phyloP scores from a whole-genome alignment of 2,888 invertebrate genomes.

The Agapostemon virescens region DNA sequence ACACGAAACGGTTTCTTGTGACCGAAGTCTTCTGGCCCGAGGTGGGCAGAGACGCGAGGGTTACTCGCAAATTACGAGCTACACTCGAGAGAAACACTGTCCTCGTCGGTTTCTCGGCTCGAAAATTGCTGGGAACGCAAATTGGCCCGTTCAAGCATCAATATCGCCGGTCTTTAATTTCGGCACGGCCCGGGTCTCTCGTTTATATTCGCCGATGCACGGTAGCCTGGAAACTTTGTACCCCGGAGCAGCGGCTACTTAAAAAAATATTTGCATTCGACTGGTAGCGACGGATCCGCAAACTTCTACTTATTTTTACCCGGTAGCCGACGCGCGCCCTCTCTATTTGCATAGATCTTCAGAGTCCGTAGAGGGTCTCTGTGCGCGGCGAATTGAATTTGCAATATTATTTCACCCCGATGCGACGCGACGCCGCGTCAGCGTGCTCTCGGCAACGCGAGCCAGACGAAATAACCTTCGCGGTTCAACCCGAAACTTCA shows the following conservation, averaged over 20 bases:
- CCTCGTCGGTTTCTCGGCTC: constrained; percentile 30
- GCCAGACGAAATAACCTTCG: constrained; percentile 36
- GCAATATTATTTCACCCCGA: constrained; percentile 64
- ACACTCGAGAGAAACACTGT: constrained; percentile 44
- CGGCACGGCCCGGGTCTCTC: constrained; percentile 24
- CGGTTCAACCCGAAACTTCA: background rate
- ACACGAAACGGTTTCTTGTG: constrained; percentile 23
- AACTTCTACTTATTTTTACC: constrained; percentile 66
- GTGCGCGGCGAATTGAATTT: constrained; percentile 61
- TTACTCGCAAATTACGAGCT: constrained; percentile 35
- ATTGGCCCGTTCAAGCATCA: constrained; percentile 56
- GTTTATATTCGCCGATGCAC: constrained; percentile 46
- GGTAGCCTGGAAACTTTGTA: constrained; percentile 38
- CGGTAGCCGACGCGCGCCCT: constrained; percentile 47
- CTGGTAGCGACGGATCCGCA: constrained; percentile 64
- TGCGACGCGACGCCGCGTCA: constrained; percentile 6
- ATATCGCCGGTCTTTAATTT: constrained; percentile 58
- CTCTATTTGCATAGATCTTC: constrained; percentile 73
- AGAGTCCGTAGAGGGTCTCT: constrained; percentile 46
- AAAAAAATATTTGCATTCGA: constrained; percentile 74
- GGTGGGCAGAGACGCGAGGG: background rate
- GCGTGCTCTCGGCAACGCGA: constrained; percentile 52
- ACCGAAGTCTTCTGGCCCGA: constrained; percentile 1
- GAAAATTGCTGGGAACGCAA: constrained; percentile 58
- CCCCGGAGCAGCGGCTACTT: constrained; percentile 47